phyloP scores from a whole-genome alignment of 2,888 invertebrate genomes.

The Scaptomyza caliginosa region DNA sequence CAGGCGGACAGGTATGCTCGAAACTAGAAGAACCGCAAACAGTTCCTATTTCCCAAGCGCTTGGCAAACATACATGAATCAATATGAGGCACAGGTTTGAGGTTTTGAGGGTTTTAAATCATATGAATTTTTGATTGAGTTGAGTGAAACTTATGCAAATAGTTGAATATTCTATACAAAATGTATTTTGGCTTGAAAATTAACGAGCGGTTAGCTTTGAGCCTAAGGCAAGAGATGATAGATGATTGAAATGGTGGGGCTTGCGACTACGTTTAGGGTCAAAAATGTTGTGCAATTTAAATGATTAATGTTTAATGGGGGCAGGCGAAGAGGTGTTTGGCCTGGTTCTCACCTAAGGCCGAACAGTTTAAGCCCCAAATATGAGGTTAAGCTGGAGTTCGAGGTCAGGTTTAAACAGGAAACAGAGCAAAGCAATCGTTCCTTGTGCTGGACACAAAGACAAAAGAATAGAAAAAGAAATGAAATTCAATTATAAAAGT shows the following conservation, averaged over 20 bases:
- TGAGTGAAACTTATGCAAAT: constrained; percentile 64
- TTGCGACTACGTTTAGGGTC: constrained; percentile 36
- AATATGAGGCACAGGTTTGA: constrained; percentile 33
- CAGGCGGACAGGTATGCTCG: constrained; percentile 86
- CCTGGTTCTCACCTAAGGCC: not conserved
- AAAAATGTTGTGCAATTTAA: constrained; percentile 69
- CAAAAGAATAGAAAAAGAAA: not conserved
- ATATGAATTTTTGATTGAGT: constrained; percentile 68
- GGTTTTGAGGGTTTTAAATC: constrained; percentile 5
- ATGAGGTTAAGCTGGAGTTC: constrained; percentile 4
- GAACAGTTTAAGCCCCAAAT: constrained; percentile 21
- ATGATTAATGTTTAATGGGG: constrained; percentile 64
- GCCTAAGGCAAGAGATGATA: constrained; percentile 29
- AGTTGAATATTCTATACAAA: constrained; percentile 62
- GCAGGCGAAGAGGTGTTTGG: not conserved
- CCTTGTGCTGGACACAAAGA: constrained; percentile 39
- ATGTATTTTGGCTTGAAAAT: constrained; percentile 43
- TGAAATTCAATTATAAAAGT: constrained; percentile 67
- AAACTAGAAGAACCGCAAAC: not conserved
- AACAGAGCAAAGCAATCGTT: not conserved
- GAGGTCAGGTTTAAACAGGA: not conserved
- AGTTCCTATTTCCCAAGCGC: not conserved
- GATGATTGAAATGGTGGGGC: constrained; percentile 51
- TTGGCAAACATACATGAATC: constrained; percentile 36
- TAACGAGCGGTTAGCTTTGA: constrained; percentile 47